A percentile compares a stretch with the other conserved stretches of the same genome.
These are phyloP conservation scores for Himalopsyche japonica DNA, from an alignment of 2,888 invertebrate genomes.

Conservation along the genomic window DNA sequence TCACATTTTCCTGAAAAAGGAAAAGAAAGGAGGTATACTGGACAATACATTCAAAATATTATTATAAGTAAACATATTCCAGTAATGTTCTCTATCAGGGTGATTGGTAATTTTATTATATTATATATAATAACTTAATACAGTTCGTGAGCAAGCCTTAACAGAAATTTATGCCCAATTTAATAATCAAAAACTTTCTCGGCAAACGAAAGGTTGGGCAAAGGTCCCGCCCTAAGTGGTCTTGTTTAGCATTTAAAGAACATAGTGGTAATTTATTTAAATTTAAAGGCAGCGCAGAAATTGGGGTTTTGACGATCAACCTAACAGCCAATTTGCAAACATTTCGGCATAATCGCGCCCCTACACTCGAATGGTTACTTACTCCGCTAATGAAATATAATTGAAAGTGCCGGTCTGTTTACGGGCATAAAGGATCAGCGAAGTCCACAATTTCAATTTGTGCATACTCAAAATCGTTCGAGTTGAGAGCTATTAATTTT, in stretches of 20 bases:
- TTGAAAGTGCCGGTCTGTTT: background rate
- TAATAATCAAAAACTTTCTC: background rate
- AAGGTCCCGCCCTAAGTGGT: background rate
- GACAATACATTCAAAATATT: too few species aligned
- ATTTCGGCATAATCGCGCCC: slow-evolving; percentile 3
- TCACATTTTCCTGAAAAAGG: too few species aligned
- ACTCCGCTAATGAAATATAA: background rate
- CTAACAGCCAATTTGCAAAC: background rate
- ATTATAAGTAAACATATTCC: too few species aligned
- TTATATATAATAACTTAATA: background rate
- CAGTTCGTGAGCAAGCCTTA: background rate
- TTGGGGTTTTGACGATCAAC: background rate
- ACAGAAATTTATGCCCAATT: background rate
- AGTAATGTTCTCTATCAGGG: too few species aligned
- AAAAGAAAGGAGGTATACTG: too few species aligned
- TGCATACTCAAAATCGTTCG: background rate
- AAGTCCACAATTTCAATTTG: background rate
- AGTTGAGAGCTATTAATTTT: background rate
- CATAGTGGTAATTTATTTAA: slow-evolving; percentile 1
- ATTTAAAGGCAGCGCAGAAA: background rate
- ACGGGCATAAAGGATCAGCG: background rate
- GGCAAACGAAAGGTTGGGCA: background rate
- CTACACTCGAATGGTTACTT: background rate
- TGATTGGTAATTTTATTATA: background rate
- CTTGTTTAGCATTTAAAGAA: background rate